phyloP scores from a whole-genome alignment of 2,797 vertebrate species.

The Falco naumanni region DNA sequence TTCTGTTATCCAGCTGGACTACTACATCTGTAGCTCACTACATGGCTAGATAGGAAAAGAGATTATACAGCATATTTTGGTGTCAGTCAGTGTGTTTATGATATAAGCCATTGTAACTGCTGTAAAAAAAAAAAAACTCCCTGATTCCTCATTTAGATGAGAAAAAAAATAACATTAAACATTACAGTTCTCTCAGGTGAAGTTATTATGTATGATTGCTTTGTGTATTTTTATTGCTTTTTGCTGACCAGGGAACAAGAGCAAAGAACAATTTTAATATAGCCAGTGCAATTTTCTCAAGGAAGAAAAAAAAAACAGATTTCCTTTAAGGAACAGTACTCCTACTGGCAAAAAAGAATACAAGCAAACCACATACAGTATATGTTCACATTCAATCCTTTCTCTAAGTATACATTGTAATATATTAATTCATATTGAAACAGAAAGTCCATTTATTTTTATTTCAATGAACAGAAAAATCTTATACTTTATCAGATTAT shows the following conservation, averaged over 20 bases:
- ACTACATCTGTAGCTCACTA: background rate
- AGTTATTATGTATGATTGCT: background rate
- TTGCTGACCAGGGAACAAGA: background rate
- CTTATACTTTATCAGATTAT: background rate
- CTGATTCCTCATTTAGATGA: background rate
- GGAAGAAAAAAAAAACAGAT: background rate
- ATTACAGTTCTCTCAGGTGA: background rate
- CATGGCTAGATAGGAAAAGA: background rate
- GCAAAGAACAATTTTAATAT: background rate
- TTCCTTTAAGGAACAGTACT: background rate
- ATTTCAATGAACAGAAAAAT: background rate
- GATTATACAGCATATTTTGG: background rate
- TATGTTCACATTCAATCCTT: background rate
- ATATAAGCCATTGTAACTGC: background rate
- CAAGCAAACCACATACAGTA: background rate
- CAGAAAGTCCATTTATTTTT: background rate
- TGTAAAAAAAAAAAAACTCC: background rate
- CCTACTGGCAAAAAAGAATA: background rate
- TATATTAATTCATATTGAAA: background rate
- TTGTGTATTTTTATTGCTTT: background rate
- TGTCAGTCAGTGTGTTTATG: background rate
- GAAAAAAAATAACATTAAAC: background rate
- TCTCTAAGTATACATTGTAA: background rate
- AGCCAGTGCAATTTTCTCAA: background rate
- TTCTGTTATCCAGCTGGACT: background rate